Percentiles rank a stretch among this genome's conserved stretches.
Evolutionary conservation across 2,888 invertebrate genomes (phyloP).

Genomic region (Mystacides longicornis): DNA sequence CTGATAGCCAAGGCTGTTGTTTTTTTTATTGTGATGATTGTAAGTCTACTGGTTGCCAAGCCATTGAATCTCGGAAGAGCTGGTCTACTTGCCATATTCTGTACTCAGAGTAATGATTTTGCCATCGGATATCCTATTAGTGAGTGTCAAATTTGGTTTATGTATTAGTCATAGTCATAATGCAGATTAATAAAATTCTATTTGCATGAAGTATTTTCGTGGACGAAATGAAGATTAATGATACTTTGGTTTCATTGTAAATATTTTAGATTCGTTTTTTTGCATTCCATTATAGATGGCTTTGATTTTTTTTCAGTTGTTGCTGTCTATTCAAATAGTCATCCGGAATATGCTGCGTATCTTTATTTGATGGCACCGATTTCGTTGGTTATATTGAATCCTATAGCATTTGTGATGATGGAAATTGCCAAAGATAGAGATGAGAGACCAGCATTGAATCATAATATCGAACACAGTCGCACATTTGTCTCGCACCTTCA

Average conservation of each 20-base stretch:
- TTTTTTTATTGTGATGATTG: conserved; percentile 69
- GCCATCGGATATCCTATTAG: conserved; percentile 93
- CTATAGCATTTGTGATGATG: conserved; percentile 82
- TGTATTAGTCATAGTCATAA: too few relatives aligned
- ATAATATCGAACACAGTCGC: neutral
- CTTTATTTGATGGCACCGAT: conserved; percentile 92
- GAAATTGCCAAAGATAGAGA: conserved; percentile 63
- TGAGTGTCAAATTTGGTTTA: conserved; percentile 40
- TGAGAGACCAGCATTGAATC: conserved; percentile 27
- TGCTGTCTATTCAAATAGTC: conserved; percentile 75
- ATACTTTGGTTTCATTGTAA: too few relatives aligned
- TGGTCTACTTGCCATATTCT: conserved; percentile 89
- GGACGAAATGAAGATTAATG: too few relatives aligned
- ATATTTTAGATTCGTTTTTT: neutral
- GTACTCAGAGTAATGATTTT: conserved; percentile 96
- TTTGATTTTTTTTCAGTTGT: conserved; percentile 52
- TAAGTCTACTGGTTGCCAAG: conserved; percentile 72
- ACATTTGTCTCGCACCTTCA: conserved; percentile 32
- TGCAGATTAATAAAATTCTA: too few relatives aligned
- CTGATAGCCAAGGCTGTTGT: conserved; percentile 78
- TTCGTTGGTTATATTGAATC: conserved; percentile 86
- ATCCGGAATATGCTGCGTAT: conserved; percentile 86
- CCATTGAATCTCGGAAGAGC: conserved; percentile 77
- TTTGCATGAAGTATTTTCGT: too few relatives aligned
- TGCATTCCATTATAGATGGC: too few relatives aligned